Conservation (phyloP, 2,888 invertebrate genomes). For the Frankliniella fusca region DNA sequence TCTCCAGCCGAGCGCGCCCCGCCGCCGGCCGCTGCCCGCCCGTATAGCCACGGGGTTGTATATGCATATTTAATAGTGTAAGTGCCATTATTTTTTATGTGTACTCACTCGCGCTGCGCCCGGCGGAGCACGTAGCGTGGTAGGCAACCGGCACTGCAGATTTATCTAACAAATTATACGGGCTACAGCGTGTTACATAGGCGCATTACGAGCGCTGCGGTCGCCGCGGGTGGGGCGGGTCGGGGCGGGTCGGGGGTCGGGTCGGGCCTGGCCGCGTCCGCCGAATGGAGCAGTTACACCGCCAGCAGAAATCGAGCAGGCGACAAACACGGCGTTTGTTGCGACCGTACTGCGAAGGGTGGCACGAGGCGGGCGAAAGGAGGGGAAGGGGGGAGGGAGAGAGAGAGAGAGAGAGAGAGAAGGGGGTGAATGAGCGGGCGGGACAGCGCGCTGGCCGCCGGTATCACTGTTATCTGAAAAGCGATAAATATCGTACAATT, state of each 20-base stretch:
- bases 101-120: neutral
- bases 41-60: neutral
- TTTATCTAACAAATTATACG: conserved; percentile 21
- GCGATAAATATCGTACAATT: no score
- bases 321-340: no score
- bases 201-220: neutral
- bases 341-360: no score
- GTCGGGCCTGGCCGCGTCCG: neutral
- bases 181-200: conserved; percentile 20
- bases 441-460: no score
- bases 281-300: neutral
- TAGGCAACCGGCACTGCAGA: neutral
- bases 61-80: conserved; percentile 27
- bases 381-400: no score
- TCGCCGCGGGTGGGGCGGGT: neutral
- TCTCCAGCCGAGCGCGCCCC: neutral
- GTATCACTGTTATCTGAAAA: no score
- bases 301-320: neutral
- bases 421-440: no score
- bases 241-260: neutral
- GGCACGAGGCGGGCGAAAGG: no score
- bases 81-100: conserved; percentile 23
- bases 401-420: no score
- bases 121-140: neutral
- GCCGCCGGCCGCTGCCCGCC: neutral